Base-by-base conservation (phyloP, 2,113 vertebrate genomes). In the Merops nubicus region DNA sequence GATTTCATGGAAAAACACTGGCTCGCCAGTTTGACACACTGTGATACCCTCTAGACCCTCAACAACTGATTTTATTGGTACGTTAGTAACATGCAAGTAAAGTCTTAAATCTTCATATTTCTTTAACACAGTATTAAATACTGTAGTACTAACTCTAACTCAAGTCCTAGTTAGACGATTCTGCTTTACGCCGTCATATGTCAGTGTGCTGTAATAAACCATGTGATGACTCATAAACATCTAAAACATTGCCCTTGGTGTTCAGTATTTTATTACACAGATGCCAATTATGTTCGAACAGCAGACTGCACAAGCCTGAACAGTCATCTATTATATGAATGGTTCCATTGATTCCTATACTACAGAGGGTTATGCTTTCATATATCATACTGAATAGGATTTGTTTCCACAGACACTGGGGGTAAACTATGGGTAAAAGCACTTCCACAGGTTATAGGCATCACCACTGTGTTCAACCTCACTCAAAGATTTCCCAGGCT, bases 331-430 rank as follows among this genome's bases (percentile, higher is more conserved):
- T 95, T 97, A 92, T 88, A 90, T 64, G 91, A 96, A 92, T 67
- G 86, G 68, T 89, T 88, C 81, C 85, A 97, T 94, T 96, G 97
- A 97, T 97, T 96, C 88, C 81, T 90, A 69, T 92, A 88, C 91
- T 96, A 89, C 70, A 88, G 94, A 88, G 77, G 14, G 74, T 92
- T 97, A 84, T 94, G 84, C 53, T 80, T 96, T 96, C 95, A 95
- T 97, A 93, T 91, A 96, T 97, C 96, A 93, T 42, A 60, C 53
- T 91, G 83, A 96, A 96, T 67, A 88, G 91, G 78, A 87, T 92
- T 93, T 91, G 70, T 88, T 96, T 93, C 78, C 72, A 89, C 54
- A 88, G 93, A 74, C 72, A 47, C 6, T 34, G 54, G 29, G 69
- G 85, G 53, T 96, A 96, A 96, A 94, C 80, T 86, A 85, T 76